Conservation (phyloP, 2,888 invertebrate genomes). For the Laspeyria flexula region DNA sequence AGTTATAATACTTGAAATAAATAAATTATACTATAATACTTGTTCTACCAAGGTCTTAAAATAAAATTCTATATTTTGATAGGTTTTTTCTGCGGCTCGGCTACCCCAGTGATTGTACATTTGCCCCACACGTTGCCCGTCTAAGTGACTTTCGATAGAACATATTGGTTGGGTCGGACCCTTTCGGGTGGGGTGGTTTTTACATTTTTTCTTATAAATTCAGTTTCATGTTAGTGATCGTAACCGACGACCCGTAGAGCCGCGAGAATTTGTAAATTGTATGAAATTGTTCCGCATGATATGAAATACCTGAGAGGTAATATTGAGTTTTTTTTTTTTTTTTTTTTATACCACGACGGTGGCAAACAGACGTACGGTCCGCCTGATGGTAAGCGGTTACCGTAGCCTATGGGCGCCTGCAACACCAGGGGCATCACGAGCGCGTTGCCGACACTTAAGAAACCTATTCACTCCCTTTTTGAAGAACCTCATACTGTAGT, state of each 20-base stretch:
- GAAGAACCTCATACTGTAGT: no score
- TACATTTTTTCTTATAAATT: constrained; percentile 72
- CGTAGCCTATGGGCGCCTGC: no score
- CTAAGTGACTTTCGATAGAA: constrained; percentile 81
- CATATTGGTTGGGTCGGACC: constrained; percentile 69
- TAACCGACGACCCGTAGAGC: constrained; percentile 30
- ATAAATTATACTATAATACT: no score
- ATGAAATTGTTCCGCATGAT: constrained; percentile 27
- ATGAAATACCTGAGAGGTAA: constrained; percentile 5
- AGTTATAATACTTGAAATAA: no score
- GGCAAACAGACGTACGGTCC: no score
- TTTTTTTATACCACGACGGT: no score
- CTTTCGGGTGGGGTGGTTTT: constrained; percentile 72
- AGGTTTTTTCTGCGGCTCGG: constrained; percentile 42
- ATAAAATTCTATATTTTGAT: constrained; percentile 19
- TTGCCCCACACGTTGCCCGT: constrained; percentile 51
- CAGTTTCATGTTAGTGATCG: constrained; percentile 51
- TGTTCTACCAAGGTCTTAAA: constrained; percentile 7
- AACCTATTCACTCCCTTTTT: no score
- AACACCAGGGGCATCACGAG: no score
- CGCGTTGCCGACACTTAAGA: no score
- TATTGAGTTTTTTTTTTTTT: no score
- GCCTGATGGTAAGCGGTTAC: no score
- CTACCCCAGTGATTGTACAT: constrained; percentile 52
- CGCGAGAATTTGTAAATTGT: constrained; percentile 52